Evolutionary conservation across 2,888 invertebrate genomes (phyloP).

Genomic region (Rhabditoides inermis): DNA sequence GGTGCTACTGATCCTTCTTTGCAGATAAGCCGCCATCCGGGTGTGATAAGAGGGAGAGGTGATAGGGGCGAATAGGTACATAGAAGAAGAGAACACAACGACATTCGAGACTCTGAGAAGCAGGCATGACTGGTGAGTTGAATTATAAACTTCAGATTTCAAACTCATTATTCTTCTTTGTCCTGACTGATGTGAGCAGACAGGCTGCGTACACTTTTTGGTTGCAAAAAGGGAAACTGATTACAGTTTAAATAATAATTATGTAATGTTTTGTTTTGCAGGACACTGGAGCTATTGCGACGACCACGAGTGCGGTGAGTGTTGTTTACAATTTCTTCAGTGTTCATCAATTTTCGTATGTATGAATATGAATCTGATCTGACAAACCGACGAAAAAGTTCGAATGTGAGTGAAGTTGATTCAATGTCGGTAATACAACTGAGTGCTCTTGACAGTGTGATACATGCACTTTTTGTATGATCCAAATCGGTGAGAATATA

Average conservation of each 20-base stretch:
- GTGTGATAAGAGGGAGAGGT: too few species aligned
- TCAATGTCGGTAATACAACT: too few species aligned
- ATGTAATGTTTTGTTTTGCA: too few species aligned
- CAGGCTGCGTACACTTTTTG: neutral
- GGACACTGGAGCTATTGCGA: constrained; percentile 47
- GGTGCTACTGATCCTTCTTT: too few species aligned
- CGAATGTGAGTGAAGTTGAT: neutral
- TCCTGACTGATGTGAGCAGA: neutral
- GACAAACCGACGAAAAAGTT: neutral
- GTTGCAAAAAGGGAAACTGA: constrained; percentile 1
- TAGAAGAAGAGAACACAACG: too few species aligned
- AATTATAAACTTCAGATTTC: neutral
- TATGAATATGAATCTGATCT: neutral
- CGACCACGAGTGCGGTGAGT: constrained; percentile 33
- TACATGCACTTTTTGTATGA: too few species aligned
- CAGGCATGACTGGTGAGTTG: constrained; percentile 12
- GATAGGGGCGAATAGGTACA: too few species aligned
- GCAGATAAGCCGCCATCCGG: too few species aligned
- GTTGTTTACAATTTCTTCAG: neutral
- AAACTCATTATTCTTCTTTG: neutral
- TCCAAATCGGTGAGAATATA: too few species aligned
- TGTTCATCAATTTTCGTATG: neutral
- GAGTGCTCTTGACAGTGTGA: too few species aligned
- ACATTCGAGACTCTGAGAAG: too few species aligned
- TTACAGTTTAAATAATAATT: too few species aligned